These are phyloP conservation scores for Rhinoraja longicauda DNA, from an alignment of 2,797 vertebrate genomes.

Conservation along the genomic window DNA sequence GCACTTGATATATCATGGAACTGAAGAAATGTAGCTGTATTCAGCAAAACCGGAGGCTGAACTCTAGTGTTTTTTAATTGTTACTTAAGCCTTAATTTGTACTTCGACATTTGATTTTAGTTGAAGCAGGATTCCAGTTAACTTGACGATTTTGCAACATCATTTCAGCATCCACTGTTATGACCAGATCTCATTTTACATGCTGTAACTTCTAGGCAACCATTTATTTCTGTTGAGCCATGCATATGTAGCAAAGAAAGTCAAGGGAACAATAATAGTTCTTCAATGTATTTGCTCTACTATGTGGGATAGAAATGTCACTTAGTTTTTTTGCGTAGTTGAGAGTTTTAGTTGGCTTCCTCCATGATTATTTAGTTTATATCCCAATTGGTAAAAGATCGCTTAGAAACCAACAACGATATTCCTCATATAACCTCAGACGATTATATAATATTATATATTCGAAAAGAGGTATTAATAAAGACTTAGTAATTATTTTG, in stretches of 20 bases:
- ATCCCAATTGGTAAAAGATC: neutral
- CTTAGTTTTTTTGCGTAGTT: neutral
- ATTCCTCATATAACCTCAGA: no score
- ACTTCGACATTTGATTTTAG: neutral
- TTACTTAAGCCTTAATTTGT: slow-evolving; percentile 34
- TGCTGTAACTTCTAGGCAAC: neutral
- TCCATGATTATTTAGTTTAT: neutral
- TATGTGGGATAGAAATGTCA: neutral
- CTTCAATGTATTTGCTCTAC: neutral
- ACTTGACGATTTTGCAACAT: slow-evolving; percentile 10
- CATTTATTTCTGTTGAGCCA: neutral
- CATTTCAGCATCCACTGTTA: neutral
- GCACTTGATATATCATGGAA: slow-evolving; percentile 53
- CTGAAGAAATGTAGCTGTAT: slow-evolving; percentile 47
- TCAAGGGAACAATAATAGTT: neutral
- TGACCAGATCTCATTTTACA: neutral
- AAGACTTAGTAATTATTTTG: no score
- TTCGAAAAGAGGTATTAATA: no score
- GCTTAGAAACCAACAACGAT: neutral
- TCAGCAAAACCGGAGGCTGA: slow-evolving; percentile 44
- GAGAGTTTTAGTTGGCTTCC: neutral
- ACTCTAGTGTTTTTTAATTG: slow-evolving; percentile 46
- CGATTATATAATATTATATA: no score
- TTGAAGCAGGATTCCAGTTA: neutral
- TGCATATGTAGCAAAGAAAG: neutral